Evolutionary conservation across 2,797 vertebrate species (phyloP).

Genomic region (Tauraco hartlaubi): DNA sequence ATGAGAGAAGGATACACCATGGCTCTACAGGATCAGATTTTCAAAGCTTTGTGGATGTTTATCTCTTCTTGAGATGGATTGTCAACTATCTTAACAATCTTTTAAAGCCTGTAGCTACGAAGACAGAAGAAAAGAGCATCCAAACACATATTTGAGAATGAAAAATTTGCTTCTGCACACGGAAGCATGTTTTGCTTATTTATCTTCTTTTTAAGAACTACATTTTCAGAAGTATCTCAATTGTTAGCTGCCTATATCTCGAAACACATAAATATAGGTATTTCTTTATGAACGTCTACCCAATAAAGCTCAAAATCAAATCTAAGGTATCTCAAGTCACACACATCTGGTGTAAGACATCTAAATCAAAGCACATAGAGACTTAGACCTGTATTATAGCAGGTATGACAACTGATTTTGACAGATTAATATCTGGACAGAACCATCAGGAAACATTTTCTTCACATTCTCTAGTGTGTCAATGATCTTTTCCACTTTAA

Average conservation of each 20-base stretch:
- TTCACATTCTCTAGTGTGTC: not conserved
- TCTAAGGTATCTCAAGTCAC: not conserved
- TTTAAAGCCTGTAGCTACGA: not conserved
- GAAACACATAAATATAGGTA: not conserved
- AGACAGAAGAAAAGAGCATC: not conserved
- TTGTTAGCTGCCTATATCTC: not conserved
- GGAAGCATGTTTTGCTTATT: not conserved
- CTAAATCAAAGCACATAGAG: not conserved
- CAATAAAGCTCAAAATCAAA: not conserved
- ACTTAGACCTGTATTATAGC: not conserved
- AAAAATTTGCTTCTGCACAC: not conserved
- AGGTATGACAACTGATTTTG: not conserved
- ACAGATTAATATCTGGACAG: not conserved
- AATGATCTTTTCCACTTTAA: not conserved
- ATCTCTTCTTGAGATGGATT: not conserved
- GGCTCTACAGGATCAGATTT: not conserved
- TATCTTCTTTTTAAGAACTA: not conserved
- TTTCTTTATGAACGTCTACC: not conserved
- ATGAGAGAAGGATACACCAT: not conserved
- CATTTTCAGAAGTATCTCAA: not conserved
- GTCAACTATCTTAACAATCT: not conserved
- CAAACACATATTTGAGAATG: not conserved
- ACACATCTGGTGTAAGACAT: not conserved
- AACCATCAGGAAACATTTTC: not conserved
- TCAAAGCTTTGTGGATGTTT: constrained; percentile 1